A percentile compares a stretch with the other conserved stretches of the same genome.
Conservation (phyloP, 1,140 invertebrate genomes). For the Marisa cornuarietis region DNA sequence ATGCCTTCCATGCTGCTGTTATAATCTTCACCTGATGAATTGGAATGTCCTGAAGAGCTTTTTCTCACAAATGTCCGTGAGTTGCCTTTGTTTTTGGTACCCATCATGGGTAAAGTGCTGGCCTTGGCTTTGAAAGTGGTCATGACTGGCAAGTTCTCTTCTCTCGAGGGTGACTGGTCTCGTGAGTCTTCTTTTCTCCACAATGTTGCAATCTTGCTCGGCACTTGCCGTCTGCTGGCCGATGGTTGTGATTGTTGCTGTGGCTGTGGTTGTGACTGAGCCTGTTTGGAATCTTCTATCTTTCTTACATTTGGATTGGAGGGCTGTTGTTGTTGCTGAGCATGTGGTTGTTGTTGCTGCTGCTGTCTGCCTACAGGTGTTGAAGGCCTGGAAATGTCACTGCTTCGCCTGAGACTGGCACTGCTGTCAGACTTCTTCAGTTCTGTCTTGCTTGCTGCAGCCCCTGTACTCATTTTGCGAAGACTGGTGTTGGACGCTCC, state of each 20-base stretch:
- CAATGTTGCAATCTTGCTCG: constrained; percentile 87
- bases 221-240: constrained; percentile 72
- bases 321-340: too few species aligned
- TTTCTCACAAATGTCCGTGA: constrained; percentile 53
- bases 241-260: constrained; percentile 31
- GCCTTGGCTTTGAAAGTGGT: constrained; percentile 22
- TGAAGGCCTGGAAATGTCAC: constrained; percentile 54
- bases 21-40: background rate
- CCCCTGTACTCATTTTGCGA: constrained; percentile 29
- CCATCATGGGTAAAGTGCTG: constrained; percentile 32
- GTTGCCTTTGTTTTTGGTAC: constrained; percentile 48
- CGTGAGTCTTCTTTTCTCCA: constrained; percentile 78
- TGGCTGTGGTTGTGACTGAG: background rate
- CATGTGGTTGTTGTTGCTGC: too few species aligned
- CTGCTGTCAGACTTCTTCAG: constrained; percentile 56
- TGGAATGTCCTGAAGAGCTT: constrained; percentile 4
- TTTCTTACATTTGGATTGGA: background rate
- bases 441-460: background rate
- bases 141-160: constrained; percentile 16
- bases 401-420: constrained; percentile 49
- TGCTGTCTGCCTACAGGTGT: constrained; percentile 43
- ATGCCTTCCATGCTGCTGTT: constrained; percentile 22
- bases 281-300: constrained; percentile 9
- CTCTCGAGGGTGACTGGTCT: background rate
- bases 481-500: constrained; percentile 28